A percentile compares a stretch with the other conserved stretches of the same genome.
phyloP scores from a whole-genome alignment of 2,113 vertebrate species.

The Passer domesticus region DNA sequence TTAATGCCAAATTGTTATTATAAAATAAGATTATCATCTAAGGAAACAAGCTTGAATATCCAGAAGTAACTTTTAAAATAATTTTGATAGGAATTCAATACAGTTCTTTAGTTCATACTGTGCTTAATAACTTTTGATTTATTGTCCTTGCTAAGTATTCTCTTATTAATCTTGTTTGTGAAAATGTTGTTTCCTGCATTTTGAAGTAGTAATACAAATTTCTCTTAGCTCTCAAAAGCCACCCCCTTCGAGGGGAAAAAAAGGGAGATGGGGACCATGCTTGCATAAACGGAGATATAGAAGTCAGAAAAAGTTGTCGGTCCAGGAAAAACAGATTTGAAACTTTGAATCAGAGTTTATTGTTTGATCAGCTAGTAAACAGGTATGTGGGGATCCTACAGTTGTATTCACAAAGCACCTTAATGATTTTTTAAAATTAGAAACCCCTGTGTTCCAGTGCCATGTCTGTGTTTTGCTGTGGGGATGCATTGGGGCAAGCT shows the following conservation, averaged over 20 bases:
- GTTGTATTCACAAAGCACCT: slow-evolving; percentile 29
- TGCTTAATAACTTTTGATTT: slow-evolving; percentile 4
- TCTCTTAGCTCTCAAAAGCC: slow-evolving; percentile 88
- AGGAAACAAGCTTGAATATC: background rate
- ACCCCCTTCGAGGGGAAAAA: slow-evolving; percentile 85
- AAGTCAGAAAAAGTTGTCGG: slow-evolving; percentile 93
- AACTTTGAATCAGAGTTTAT: slow-evolving; percentile 96
- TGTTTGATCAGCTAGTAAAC: slow-evolving; percentile 98
- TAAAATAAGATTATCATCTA: background rate
- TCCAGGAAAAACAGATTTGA: slow-evolving; percentile 96
- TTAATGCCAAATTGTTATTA: background rate
- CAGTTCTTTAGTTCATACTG: background rate
- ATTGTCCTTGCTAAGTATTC: slow-evolving; percentile 36
- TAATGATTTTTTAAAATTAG: background rate
- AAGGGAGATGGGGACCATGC: slow-evolving; percentile 88
- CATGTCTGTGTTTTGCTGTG: background rate
- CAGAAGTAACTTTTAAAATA: background rate
- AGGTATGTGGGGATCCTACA: slow-evolving; percentile 80
- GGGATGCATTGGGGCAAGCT: background rate
- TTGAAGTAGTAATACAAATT: slow-evolving; percentile 70
- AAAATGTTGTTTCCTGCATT: slow-evolving; percentile 50
- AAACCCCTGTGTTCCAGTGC: slow-evolving; percentile 18
- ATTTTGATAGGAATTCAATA: background rate
- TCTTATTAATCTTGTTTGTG: slow-evolving; percentile 31
- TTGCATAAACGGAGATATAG: slow-evolving; percentile 94